Evolutionary conservation across 2,888 invertebrate genomes (phyloP).

Genomic region (Malthinus flaveolus): DNA sequence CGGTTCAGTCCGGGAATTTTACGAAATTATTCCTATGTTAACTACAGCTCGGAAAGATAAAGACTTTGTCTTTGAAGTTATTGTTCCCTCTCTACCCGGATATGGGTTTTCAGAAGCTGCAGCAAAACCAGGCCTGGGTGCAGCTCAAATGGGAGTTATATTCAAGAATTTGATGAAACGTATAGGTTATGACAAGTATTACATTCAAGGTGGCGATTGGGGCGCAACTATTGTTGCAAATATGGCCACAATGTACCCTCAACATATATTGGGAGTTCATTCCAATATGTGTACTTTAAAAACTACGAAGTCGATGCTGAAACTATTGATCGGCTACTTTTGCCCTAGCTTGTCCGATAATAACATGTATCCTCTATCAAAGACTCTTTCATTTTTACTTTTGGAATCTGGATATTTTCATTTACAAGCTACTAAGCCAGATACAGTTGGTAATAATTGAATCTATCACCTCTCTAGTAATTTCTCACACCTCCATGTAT

Average conservation of each 20-base stretch:
- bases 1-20: slow-evolving; percentile 82
- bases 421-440: slow-evolving; percentile 86
- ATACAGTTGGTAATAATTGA: slow-evolving; percentile 70
- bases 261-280: slow-evolving; percentile 60
- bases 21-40: slow-evolving; percentile 71
- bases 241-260: slow-evolving; percentile 66
- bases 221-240: slow-evolving; percentile 65
- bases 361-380: slow-evolving; percentile 57
- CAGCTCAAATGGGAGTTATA: slow-evolving; percentile 54
- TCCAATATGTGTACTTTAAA: slow-evolving; percentile 37
- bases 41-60: slow-evolving; percentile 56
- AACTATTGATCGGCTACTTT: slow-evolving; percentile 25
- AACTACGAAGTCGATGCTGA: slow-evolving; percentile 21
- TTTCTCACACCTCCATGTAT: neutral
- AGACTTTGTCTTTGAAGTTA: slow-evolving; percentile 68
- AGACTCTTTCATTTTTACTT: slow-evolving; percentile 53
- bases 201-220: slow-evolving; percentile 82
- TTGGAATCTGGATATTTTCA: slow-evolving; percentile 70
- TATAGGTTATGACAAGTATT: slow-evolving; percentile 67
- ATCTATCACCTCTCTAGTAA: neutral
- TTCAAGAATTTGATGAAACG: slow-evolving; percentile 70
- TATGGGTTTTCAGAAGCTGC: slow-evolving; percentile 61
- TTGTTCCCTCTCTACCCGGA: slow-evolving; percentile 61
- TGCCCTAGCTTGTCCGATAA: slow-evolving; percentile 44
- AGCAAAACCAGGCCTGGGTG: slow-evolving; percentile 58